Percentiles rank a stretch among this genome's conserved stretches.
Conservation (phyloP, 2,113 vertebrate genomes). For the Paradisaea rubra region DNA sequence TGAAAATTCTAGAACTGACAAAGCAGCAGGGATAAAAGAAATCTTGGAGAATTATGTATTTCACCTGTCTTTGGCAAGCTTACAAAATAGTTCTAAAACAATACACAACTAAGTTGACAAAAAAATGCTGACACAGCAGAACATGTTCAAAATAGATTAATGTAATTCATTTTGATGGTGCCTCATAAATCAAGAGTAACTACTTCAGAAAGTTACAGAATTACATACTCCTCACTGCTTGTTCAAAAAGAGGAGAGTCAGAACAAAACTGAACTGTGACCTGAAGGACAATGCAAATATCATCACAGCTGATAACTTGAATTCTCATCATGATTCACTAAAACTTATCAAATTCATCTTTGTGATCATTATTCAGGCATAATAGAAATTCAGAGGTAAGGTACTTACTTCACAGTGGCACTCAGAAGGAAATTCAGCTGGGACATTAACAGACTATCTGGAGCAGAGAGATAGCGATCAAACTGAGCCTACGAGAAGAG, state of each 20-base stretch:
- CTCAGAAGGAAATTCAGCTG: conserved; percentile 96
- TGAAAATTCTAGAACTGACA: not conserved
- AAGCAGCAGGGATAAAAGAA: not conserved
- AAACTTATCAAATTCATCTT: not conserved
- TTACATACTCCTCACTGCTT: not conserved
- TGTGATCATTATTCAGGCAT: not conserved
- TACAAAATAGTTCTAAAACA: not conserved
- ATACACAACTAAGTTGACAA: not conserved
- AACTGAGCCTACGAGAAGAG: conserved; percentile 82
- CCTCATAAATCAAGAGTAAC: not conserved
- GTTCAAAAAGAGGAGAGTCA: not conserved
- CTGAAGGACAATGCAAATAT: not conserved
- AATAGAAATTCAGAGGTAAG: not conserved
- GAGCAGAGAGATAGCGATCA: conserved; percentile 91
- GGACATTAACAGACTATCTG: conserved; percentile 89
- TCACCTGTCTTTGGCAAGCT: not conserved
- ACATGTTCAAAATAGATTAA: not conserved
- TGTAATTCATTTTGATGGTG: not conserved
- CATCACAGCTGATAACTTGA: not conserved
- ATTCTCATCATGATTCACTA: not conserved
- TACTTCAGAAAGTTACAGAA: not conserved
- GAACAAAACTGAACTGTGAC: not conserved
- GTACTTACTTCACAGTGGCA: conserved; percentile 90
- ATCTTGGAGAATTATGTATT: not conserved
- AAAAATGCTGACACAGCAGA: not conserved